These are phyloP conservation scores for Baronia brevicornis DNA, from an alignment of 2,888 invertebrate species.

Conservation along the genomic window DNA sequence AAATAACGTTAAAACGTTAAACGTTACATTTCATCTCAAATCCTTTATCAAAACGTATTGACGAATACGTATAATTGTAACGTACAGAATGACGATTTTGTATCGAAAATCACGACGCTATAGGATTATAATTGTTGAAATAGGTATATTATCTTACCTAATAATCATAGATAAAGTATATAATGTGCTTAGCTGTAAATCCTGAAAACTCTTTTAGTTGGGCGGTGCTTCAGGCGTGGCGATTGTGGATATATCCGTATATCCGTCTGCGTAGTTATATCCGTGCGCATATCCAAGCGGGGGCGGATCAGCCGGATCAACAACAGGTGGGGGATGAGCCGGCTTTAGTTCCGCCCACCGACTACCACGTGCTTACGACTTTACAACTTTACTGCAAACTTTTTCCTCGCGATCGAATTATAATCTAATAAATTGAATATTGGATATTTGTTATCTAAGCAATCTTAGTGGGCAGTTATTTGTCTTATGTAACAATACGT, in stretches of 20 bases:
- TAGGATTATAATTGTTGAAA: too few species aligned
- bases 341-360: slow-evolving; percentile 57
- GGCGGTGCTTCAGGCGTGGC: slow-evolving; percentile 56
- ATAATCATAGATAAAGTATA: too few species aligned
- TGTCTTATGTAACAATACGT: too few species aligned
- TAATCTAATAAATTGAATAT: neutral
- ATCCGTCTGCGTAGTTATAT: slow-evolving; percentile 50
- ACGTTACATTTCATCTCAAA: too few species aligned
- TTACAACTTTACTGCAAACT: slow-evolving; percentile 12
- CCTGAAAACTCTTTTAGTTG: slow-evolving; percentile 18
- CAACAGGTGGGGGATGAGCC: slow-evolving; percentile 76
- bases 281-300: slow-evolving; percentile 40
- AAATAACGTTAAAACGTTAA: too few species aligned
- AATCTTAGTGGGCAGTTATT: neutral
- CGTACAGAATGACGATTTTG: too few species aligned
- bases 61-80: too few species aligned
- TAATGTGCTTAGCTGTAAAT: slow-evolving; percentile 11
- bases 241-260: slow-evolving; percentile 32
- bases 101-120: too few species aligned
- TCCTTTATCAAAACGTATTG: too few species aligned
- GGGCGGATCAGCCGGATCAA: slow-evolving; percentile 70
- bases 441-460: neutral
- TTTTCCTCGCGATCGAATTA: slow-evolving; percentile 3
- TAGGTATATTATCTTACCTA: too few species aligned
- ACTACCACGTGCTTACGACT: slow-evolving; percentile 41